Evolutionary conservation across 1,140 invertebrate genomes (phyloP), one percentile per base, ranked within the genome.

Genomic region (Berghia stephanieae): DNA sequence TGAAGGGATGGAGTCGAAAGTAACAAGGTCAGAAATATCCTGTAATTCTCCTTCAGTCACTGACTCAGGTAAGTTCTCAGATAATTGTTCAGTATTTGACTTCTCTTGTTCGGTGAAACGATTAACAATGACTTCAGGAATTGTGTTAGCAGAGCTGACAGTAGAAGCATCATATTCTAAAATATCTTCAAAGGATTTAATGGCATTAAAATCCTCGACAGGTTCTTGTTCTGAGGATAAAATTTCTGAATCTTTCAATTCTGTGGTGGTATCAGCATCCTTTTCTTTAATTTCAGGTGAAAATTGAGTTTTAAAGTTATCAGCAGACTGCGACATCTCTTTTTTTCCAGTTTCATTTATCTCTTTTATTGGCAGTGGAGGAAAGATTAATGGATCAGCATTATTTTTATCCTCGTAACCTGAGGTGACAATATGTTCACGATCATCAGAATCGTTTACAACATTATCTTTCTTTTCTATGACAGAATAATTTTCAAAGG

Each of bases 21-120:
- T 66, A 3, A 76, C 55, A 13, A 76, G 31, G 55, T 76, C 74
- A 27, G 74, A 76, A 21, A 76, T 76, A 21, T 76, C 74, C 8
- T 76, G 43, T 38, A 76, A 49, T 24, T 68, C 52, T 24, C 67
- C 18, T 31, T 68, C 74, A 43, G 60, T 75, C 40, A 63, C 31
- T 63, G 10, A 5, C 21, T 44, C n/a, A 6, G 4, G 3, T 10
- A 44, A 10, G 16, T 70, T 31, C 34, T 44, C 27, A 46, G 24
- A 34, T 40, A 68, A 42, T 8, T 68, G n/a, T 27, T 68, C 40
- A 68, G 21, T 3, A 3, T n/a, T n/a, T 10, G 43, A 10, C 18
- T 44, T 27, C 43, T 3, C 18, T 42, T 40, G 21, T 13, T 18
- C 31, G 57, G n/a, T n/a, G n/a, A n/a, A n/a, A n/a, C n/a, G n/a